Conservation (phyloP, 2,113 vertebrate species). For the Psilopogon haemacephalus region DNA sequence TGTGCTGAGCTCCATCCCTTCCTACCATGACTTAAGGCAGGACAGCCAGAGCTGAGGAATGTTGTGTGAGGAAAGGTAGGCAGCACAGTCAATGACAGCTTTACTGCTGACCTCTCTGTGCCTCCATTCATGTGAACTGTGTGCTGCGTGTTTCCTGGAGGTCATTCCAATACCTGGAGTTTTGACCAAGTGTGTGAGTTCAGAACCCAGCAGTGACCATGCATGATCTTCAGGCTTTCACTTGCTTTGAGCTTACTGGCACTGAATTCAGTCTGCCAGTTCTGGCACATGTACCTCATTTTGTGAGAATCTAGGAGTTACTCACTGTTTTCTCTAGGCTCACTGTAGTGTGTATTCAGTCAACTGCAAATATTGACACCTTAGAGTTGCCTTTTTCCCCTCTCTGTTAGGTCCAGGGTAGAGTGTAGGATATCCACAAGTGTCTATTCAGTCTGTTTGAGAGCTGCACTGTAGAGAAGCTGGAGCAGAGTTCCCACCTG, state of each 20-base stretch:
- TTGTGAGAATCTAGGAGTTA: not conserved
- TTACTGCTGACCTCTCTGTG: not conserved
- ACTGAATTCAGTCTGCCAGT: not conserved
- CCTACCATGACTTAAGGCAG: not conserved
- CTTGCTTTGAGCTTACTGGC: not conserved
- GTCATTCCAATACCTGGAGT: not conserved
- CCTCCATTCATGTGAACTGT: not conserved
- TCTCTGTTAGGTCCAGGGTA: not conserved
- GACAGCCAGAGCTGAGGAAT: not conserved
- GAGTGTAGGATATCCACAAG: not conserved
- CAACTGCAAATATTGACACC: not conserved
- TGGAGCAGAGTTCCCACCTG: not conserved
- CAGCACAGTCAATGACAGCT: not conserved
- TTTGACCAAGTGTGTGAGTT: not conserved
- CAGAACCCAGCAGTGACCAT: not conserved
- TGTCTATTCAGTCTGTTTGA: not conserved
- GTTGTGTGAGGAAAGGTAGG: not conserved
- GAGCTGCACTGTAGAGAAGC: not conserved
- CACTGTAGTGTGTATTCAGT: not conserved
- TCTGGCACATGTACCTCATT: not conserved
- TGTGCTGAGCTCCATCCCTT: not conserved
- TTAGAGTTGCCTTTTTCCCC: not conserved
- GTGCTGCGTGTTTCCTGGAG: not conserved
- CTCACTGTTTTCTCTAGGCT: not conserved
- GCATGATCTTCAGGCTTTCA: accelerated